phyloP scores from a whole-genome alignment of 2,113 vertebrate genomes.

The Eurypyga helias region DNA sequence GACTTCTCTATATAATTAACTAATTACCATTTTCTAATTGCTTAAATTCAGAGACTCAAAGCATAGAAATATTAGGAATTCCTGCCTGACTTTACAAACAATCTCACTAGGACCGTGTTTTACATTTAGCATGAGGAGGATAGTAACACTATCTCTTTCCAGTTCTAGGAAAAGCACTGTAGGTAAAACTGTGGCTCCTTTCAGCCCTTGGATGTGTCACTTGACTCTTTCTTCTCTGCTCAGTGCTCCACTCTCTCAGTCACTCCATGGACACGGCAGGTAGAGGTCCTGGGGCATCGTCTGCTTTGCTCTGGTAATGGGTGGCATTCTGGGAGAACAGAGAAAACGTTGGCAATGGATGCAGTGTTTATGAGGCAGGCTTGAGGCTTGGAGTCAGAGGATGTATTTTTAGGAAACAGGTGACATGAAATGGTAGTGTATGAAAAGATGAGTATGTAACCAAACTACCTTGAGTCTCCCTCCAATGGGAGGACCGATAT shows the following conservation, averaged over 20 bases:
- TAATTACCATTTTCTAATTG: background rate
- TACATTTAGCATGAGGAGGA: background rate
- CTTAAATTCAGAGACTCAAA: background rate
- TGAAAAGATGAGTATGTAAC: background rate
- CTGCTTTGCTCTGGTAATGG: background rate
- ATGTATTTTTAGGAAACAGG: background rate
- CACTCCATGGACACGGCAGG: accelerated
- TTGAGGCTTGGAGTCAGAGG: background rate
- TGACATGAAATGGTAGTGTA: accelerated
- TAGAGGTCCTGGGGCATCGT: accelerated
- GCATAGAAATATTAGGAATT: background rate
- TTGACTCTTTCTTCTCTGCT: background rate
- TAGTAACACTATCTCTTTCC: accelerated
- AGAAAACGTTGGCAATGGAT: accelerated
- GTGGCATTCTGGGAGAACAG: background rate
- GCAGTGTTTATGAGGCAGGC: background rate
- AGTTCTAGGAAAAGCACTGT: background rate
- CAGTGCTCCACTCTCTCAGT: too few species aligned
- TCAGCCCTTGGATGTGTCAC: accelerated
- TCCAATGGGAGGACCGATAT: too few species aligned
- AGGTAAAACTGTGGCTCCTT: background rate
- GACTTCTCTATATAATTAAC: background rate
- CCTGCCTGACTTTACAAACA: background rate
- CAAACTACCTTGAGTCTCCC: background rate
- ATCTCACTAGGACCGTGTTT: accelerated